Percentiles rank a stretch among this genome's conserved stretches.
Conservation (phyloP, 2,888 invertebrate species). For the Pemphredon lugubris region DNA sequence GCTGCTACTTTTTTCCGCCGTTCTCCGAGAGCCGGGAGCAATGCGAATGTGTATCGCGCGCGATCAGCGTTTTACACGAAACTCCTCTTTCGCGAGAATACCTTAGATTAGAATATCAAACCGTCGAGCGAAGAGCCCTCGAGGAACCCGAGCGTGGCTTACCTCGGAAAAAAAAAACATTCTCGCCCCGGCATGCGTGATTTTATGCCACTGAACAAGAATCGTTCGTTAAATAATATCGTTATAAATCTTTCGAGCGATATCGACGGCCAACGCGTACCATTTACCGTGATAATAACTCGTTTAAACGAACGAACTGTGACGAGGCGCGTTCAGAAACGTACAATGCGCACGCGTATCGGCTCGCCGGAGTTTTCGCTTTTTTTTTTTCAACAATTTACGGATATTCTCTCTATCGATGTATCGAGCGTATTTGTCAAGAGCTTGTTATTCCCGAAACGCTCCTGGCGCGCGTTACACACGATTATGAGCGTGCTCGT, state of each 20-base stretch:
- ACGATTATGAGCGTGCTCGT: too few species aligned
- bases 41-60: constrained; percentile 20
- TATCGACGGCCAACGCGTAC: constrained; percentile 3
- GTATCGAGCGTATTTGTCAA: too few species aligned
- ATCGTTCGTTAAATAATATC: too few species aligned
- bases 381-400: too few species aligned
- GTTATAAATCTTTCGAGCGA: constrained; percentile 27
- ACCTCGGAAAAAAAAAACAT: constrained; percentile 27
- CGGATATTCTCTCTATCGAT: too few species aligned
- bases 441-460: too few species aligned
- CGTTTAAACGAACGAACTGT: not conserved
- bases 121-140: constrained; percentile 17
- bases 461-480: too few species aligned
- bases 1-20: not conserved
- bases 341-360: too few species aligned
- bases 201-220: constrained; percentile 5
- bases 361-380: too few species aligned
- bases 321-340: not conserved
- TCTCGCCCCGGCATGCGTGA: not conserved
- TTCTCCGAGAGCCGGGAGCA: constrained; percentile 22
- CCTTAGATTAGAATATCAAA: constrained; percentile 40
- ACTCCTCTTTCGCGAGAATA: constrained; percentile 30
- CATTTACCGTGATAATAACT: constrained; percentile 4
- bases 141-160: constrained; percentile 31
- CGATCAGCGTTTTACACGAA: constrained; percentile 41